phyloP scores from a whole-genome alignment of 2,888 invertebrate genomes.

The Brachyopa scutellaris region DNA sequence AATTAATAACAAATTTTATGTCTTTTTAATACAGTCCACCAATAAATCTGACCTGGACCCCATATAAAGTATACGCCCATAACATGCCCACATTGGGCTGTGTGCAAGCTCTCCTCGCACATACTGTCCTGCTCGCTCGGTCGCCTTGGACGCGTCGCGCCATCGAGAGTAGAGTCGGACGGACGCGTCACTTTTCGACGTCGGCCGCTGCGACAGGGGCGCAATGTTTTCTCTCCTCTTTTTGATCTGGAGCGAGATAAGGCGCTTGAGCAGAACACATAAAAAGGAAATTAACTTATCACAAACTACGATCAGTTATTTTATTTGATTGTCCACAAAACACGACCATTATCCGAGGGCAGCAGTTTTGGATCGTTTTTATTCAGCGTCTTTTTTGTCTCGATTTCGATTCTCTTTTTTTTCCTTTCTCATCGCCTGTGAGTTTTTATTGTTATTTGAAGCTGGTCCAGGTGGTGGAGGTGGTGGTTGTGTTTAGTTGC shows the following conservation, averaged over 20 bases:
- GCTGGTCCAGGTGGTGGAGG: constrained; percentile 53
- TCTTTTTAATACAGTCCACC: constrained; percentile 69
- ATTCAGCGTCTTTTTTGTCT: constrained; percentile 35
- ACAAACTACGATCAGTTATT: constrained; percentile 82
- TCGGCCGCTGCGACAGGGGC: constrained; percentile 59
- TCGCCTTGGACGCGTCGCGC: constrained; percentile 25
- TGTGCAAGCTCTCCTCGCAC: constrained; percentile 12
- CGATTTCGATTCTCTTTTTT: constrained; percentile 14
- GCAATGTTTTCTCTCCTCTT: constrained; percentile 71
- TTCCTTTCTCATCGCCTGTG: constrained; percentile 3
- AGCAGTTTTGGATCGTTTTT: constrained; percentile 72
- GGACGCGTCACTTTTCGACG: constrained; percentile 40
- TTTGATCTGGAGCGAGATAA: constrained; percentile 74
- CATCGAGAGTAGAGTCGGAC: constrained; percentile 31
- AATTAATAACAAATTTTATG: constrained; percentile 72
- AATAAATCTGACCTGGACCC: constrained; percentile 65
- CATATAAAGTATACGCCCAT: constrained; percentile 71
- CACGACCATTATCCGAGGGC: constrained; percentile 81
- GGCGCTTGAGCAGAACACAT: constrained; percentile 78
- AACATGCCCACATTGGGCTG: constrained; percentile 59
- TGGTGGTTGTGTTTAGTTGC: constrained; percentile 26
- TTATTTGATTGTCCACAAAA: constrained; percentile 82
- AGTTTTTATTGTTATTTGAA: constrained; percentile 57
- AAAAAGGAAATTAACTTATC: constrained; percentile 82
- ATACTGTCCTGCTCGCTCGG: constrained; percentile 33